Evolutionary conservation across 2,113 vertebrate species (phyloP).

Genomic region (Osmerus eperlanus): DNA sequence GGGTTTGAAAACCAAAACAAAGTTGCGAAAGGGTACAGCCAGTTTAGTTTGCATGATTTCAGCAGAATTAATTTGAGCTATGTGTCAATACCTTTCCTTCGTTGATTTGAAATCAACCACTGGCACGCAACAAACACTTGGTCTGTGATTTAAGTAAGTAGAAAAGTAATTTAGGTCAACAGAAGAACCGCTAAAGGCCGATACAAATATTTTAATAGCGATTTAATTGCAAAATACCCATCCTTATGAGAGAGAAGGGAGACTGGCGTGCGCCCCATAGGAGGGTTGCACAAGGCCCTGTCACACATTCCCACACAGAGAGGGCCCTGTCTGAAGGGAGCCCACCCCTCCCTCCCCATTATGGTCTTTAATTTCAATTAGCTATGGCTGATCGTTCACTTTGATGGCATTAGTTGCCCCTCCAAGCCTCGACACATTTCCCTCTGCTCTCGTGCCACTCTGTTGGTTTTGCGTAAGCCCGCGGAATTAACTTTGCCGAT

Average conservation of each 20-base stretch:
- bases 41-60: no score
- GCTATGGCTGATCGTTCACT: conserved; percentile 55
- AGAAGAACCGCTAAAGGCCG: no score
- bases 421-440: conserved; percentile 33
- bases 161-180: no score
- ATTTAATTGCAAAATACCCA: no score
- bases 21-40: no score
- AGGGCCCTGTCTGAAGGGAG: conserved; percentile 12
- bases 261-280: neutral
- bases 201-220: no score
- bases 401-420: conserved; percentile 51
- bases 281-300: neutral
- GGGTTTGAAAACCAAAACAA: no score
- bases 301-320: conserved; percentile 23
- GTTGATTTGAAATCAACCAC: no score
- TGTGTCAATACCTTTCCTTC: no score
- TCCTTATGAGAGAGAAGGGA: neutral
- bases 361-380: conserved; percentile 63
- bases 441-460: conserved; percentile 39
- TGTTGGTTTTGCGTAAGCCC: conserved; percentile 59
- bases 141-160: no score
- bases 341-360: conserved; percentile 29
- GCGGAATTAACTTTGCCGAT: conserved; percentile 46
- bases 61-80: no score
- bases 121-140: no score